Evolutionary conservation across 64 coral and sea anemone genomes (phyloP).

Genomic region (Stichodactyla mertensii): DNA sequence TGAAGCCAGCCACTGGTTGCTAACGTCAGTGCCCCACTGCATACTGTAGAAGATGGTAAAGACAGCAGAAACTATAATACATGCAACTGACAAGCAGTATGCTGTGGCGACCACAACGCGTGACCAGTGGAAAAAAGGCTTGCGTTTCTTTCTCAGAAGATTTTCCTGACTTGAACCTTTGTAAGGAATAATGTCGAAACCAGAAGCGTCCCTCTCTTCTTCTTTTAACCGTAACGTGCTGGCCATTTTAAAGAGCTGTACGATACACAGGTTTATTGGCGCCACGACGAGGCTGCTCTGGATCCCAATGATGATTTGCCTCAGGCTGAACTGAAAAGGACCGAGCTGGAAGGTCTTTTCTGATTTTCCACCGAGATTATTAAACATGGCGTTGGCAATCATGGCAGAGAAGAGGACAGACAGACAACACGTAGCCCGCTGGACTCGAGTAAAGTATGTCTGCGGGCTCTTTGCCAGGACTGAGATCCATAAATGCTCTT

Average conservation of each 20-base stretch:
- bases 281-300: slow-evolving; percentile 72
- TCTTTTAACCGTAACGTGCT: not conserved
- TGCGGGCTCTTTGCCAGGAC: slow-evolving; percentile 45
- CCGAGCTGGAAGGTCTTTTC: slow-evolving; percentile 50
- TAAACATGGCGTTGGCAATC: slow-evolving; percentile 78
- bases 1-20: slow-evolving; percentile 53
- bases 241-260: slow-evolving; percentile 44
- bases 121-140: not conserved
- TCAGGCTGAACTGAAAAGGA: slow-evolving; percentile 52
- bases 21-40: slow-evolving; percentile 51
- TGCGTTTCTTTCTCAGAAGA: not conserved
- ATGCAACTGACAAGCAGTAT: slow-evolving; percentile 23
- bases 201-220: not conserved
- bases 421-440: slow-evolving; percentile 63
- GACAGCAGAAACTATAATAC: slow-evolving; percentile 16
- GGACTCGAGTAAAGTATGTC: slow-evolving; percentile 47
- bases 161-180: not conserved
- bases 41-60: slow-evolving; percentile 66
- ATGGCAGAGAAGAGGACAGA: slow-evolving; percentile 51
- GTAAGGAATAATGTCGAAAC: not conserved
- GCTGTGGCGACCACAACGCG: not conserved
- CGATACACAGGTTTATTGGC: slow-evolving; percentile 68
- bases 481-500: slow-evolving; percentile 65
- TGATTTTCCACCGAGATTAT: slow-evolving; percentile 50
- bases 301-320: slow-evolving; percentile 63